These are phyloP conservation scores for Amblyjoppa fuscipennis DNA, from an alignment of 2,888 invertebrate genomes.

Conservation along the genomic window DNA sequence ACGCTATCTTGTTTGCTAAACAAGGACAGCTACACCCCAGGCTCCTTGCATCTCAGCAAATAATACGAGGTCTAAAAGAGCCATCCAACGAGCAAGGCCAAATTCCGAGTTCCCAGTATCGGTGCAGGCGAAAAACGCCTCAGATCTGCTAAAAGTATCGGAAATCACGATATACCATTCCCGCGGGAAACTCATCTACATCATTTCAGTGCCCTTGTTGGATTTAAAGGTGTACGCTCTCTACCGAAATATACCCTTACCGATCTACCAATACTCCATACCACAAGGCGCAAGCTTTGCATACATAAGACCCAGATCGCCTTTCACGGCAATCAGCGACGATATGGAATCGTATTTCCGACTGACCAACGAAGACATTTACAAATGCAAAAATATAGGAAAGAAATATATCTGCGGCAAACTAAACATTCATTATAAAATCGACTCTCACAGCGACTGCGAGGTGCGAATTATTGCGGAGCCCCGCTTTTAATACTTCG, in stretches of 20 bases:
- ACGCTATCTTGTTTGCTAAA: conserved; percentile 22
- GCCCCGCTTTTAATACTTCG: too few species aligned
- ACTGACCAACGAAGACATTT: background rate
- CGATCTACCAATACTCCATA: background rate
- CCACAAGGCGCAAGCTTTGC: background rate
- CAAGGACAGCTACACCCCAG: conserved; percentile 10
- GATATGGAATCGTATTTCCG: conserved; percentile 19
- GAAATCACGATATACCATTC: conserved; percentile 2
- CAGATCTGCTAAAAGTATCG: conserved; percentile 19
- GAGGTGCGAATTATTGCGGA: too few species aligned
- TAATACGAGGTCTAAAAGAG: background rate
- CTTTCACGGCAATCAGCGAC: conserved; percentile 19
- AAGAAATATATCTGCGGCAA: conserved; percentile 17
- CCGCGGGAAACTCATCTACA: background rate
- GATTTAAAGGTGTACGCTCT: background rate
- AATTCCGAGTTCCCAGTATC: conserved; percentile 16
- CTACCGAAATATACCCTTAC: conserved; percentile 14
- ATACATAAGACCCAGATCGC: background rate
- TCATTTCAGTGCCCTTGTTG: conserved; percentile 1
- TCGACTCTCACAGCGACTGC: too few species aligned
- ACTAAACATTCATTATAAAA: too few species aligned
- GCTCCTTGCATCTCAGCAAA: background rate
- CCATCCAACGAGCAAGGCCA: conserved; percentile 1
- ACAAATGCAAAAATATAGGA: background rate
- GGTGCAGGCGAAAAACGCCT: background rate